A percentile compares a stretch with the other conserved stretches of the same genome.
phyloP scores from a whole-genome alignment of 2,888 invertebrate species.

The Panopea generosa region DNA sequence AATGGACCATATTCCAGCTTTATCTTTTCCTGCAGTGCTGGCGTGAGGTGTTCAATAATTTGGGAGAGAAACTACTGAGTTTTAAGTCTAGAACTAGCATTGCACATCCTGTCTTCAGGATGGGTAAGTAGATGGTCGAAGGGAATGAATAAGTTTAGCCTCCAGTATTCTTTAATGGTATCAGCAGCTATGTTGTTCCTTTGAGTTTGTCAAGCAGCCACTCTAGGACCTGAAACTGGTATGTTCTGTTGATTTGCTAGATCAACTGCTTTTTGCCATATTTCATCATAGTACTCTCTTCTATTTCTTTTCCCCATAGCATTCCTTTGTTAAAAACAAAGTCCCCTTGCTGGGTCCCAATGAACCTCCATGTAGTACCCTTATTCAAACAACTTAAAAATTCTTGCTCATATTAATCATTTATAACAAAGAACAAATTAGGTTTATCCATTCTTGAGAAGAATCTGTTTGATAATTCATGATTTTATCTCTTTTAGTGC shows the following conservation, averaged over 20 bases:
- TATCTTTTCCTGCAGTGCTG: conserved; percentile 9
- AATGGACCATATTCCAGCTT: conserved; percentile 16
- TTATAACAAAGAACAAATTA: too few relatives aligned
- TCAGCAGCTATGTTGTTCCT: conserved; percentile 25
- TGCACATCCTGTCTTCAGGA: conserved; percentile 13
- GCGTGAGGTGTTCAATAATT: conserved; percentile 14
- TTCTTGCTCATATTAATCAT: too few relatives aligned
- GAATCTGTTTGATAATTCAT: too few relatives aligned
- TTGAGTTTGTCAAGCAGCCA: conserved; percentile 13
- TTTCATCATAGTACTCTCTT: conserved; percentile 2
- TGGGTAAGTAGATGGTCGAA: conserved; percentile 25
- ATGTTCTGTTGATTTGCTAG: conserved; percentile 9
- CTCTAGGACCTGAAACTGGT: conserved; percentile 4
- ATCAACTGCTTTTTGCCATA: conserved; percentile 4
- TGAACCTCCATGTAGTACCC: too few relatives aligned
- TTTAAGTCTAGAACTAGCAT: background rate
- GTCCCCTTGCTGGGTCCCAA: too few relatives aligned
- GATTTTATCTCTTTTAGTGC: too few relatives aligned
- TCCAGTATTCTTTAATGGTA: conserved; percentile 28
- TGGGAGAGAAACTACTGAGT: conserved; percentile 18
- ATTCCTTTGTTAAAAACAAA: too few relatives aligned
- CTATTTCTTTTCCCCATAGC: conserved; percentile 8
- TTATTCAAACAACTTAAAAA: too few relatives aligned
- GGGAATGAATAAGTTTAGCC: conserved; percentile 19
- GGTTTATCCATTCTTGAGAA: too few relatives aligned